Evolutionary conservation across 1,140 invertebrate species (phyloP).

Genomic region (Myzus persicae): DNA sequence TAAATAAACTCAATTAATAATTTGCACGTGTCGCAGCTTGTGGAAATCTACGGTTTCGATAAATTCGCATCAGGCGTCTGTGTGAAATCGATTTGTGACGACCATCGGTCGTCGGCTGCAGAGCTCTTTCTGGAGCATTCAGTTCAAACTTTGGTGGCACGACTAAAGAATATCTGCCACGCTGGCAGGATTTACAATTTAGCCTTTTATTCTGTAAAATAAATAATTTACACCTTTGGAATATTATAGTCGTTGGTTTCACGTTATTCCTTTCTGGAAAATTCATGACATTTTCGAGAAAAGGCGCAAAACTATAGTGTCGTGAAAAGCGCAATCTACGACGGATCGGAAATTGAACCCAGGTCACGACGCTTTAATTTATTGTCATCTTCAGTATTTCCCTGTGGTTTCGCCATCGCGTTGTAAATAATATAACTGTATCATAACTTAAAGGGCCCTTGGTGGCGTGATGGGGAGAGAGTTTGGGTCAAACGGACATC

Average conservation of each 20-base stretch:
- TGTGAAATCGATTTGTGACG: neutral
- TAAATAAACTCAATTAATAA: neutral
- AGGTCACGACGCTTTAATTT: neutral
- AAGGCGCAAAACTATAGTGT: neutral
- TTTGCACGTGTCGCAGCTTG: neutral
- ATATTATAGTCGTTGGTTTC: too few species aligned
- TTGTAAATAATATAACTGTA: neutral
- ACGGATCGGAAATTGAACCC: neutral
- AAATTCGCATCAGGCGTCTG: neutral
- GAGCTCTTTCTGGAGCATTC: neutral
- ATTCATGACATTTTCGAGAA: neutral
- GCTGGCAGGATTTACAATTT: neutral
- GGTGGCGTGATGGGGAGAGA: neutral
- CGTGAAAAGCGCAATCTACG: neutral
- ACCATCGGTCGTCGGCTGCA: neutral
- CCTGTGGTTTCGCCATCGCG: neutral
- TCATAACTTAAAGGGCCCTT: neutral
- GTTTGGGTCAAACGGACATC: neutral
- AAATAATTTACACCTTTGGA: neutral
- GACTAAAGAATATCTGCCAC: too few species aligned
- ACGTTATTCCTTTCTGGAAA: neutral
- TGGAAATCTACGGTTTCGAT: neutral
- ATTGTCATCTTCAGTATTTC: neutral
- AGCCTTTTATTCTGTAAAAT: neutral
- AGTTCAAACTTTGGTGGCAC: too few species aligned